Base-by-base conservation (phyloP, 2,888 invertebrate genomes). In the Thereva nobilitata region DNA sequence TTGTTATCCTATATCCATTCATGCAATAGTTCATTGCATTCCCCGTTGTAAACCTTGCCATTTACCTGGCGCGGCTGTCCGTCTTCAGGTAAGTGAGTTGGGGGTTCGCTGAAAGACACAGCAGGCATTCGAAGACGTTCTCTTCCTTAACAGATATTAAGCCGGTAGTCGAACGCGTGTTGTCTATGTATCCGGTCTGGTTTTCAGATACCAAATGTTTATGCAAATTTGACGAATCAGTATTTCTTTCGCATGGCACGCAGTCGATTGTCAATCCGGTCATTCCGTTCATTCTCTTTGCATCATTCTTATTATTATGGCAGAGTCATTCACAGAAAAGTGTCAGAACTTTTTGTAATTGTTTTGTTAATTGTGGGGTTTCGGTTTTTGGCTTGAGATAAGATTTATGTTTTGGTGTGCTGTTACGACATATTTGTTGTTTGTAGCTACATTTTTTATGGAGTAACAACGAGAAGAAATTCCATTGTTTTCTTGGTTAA, bases 161-260 rank as follows among this genome's bases (percentile, higher is more conserved):
- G 42, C 40, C 50, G 40, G 40, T 50, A 61, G 61, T 40, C 41
- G 23, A 61, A 61, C 5, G 49, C 50, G 61, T 61, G 61, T n/a
- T 61, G 23, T 34, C 37, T 34, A 41, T 40, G 34, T 50, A 61
- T 61, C 61, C 61, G 61, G 61, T 50, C 8, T 5, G 42, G 57
- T 23, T 61, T 61, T 41, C 34, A 49, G 34, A 37, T 23, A n/a
- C 57, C 42, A 50, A 41, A 40, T 41, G 23, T 42, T 40, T 61
- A 61, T 61, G 61, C 50, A 61, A 50, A 61, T 61, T 23, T 2
- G 23, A 10, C 35, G 12, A 12, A 34, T 35, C 23, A n/a, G 50
- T 50, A 9, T 23, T 41, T 61, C 50, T n/a, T 50, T 12, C 59
- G 23, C 23, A 23, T 23, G 23, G 23, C 23, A 23, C 23, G 23